Evolutionary conservation across 92 coral and sea anemone genomes (phyloP), one percentile per base, ranked within the genome.

Genomic region (Zoanthus gigantus): DNA sequence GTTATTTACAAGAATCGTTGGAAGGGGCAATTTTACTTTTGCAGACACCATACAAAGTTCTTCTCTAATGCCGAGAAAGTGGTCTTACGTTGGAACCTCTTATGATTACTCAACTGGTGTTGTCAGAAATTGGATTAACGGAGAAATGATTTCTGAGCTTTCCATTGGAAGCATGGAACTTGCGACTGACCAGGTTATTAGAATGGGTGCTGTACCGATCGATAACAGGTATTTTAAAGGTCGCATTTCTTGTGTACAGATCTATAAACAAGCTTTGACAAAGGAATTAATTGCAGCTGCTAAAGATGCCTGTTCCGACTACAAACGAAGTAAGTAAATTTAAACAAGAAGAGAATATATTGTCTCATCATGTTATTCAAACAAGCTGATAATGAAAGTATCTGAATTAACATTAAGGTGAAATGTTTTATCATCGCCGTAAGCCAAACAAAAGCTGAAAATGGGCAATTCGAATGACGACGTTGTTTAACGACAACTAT

Each of bases 101-200:
- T 79, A 61, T 28, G 84, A 79, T 32, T 79, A 79, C 84, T 79
- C 84, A 3, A 58, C 84, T 18, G 72, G 84, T 17, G 7, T 60
- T 9, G 8, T 18, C 18, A 15, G 54, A 16, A 17, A 16, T 32
- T 79, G 72, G 72, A 60, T 60, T n/a, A 34, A 61, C 32, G 84
- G 84, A 1, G 63, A 61, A 8, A 60, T 4, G 45, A 71, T 79
- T 12, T 11, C 71, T 31, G 57, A 17, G 31, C 37, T 17, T 1
- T 16, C 32, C 32, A 2, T 79, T 16, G 72, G 67, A 23, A 79
- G 17, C 0, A 63, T 58, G 56, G 73, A 79, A 17, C 63, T 79
- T 34, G 50, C 73, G 2, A 79, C 84, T 32, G 9, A 79, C 13
- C 29, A 10, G 2, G 7, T 18, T 9, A 61, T 79, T 31, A n/a